Conservation (phyloP, 1,140 invertebrate genomes). For the Drosophila eugracilis region DNA sequence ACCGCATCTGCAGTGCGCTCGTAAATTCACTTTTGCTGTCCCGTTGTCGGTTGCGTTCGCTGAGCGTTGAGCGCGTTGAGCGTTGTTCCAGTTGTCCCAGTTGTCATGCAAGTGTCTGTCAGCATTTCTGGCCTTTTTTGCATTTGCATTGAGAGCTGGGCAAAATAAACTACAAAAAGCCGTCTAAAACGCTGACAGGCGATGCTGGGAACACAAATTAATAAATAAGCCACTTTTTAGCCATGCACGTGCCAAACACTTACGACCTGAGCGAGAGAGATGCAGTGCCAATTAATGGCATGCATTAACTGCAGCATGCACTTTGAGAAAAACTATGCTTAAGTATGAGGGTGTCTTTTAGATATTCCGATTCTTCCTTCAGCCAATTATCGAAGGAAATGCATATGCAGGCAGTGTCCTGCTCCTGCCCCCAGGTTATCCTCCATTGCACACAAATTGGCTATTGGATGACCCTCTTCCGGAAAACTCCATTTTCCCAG, state of each 20-base stretch:
- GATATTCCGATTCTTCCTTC: too few relatives aligned
- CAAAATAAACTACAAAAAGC: slow-evolving; percentile 37
- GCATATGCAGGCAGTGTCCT: not conserved
- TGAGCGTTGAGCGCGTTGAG: too few relatives aligned
- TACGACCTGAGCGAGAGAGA: slow-evolving; percentile 35
- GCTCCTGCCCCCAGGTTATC: too few relatives aligned
- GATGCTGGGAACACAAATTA: slow-evolving; percentile 32
- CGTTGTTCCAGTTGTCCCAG: slow-evolving; percentile 30
- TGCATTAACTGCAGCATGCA: slow-evolving; percentile 29
- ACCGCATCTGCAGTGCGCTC: slow-evolving; percentile 66
- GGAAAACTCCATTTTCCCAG: not conserved
- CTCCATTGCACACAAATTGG: too few relatives aligned
- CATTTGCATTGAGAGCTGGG: slow-evolving; percentile 45
- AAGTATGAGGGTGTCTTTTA: too few relatives aligned
- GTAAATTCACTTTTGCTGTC: slow-evolving; percentile 70
- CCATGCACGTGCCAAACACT: slow-evolving; percentile 36
- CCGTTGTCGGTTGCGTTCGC: slow-evolving; percentile 13
- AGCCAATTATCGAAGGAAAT: not conserved
- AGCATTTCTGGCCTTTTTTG: slow-evolving; percentile 41
- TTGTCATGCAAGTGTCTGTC: slow-evolving; percentile 72
- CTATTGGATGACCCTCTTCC: not conserved
- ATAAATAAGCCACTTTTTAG: slow-evolving; percentile 45
- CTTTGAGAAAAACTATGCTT: too few relatives aligned
- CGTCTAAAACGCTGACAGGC: slow-evolving; percentile 21
- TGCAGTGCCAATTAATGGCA: slow-evolving; percentile 50